phyloP scores from a whole-genome alignment of 2,888 invertebrate genomes.

The Drosophila robusta region DNA sequence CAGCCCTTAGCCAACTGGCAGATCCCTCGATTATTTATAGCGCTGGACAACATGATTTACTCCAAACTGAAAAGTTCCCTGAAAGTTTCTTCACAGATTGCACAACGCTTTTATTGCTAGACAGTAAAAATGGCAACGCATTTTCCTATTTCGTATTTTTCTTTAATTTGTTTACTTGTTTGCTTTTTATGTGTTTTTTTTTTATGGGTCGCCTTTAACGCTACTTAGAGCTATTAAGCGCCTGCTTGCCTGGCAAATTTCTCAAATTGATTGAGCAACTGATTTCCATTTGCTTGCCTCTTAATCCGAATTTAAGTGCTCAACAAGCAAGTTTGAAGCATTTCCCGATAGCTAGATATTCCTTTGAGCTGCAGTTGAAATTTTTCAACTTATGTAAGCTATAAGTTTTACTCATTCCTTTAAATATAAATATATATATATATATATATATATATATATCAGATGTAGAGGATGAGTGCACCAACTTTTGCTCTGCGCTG shows the following conservation, averaged over 20 bases:
- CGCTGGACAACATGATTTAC: constrained; percentile 54
- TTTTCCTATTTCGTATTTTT: constrained; percentile 13
- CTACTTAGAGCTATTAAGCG: constrained; percentile 28
- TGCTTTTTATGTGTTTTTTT: constrained; percentile 43
- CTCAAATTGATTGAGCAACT: constrained; percentile 22
- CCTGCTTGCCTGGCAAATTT: constrained; percentile 19
- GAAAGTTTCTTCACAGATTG: constrained; percentile 38
- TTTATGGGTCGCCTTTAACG: constrained; percentile 39
- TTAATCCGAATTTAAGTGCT: constrained; percentile 15
- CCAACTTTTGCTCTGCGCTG: constrained; percentile 24
- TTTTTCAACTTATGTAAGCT: constrained; percentile 9
- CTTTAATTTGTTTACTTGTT: constrained; percentile 51
- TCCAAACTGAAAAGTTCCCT: constrained; percentile 36
- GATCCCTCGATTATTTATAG: constrained; percentile 62
- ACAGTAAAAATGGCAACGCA: constrained; percentile 42
- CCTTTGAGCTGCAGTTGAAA: constrained; percentile 9
- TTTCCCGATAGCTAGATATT: not conserved
- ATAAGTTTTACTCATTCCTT: not conserved
- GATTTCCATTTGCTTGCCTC: constrained; percentile 25
- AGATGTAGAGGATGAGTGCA: not conserved
- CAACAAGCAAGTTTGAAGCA: not conserved
- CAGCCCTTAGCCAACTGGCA: constrained; percentile 23
- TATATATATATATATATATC: too few relatives aligned
- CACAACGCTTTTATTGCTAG: constrained; percentile 37
- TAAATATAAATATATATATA: not conserved